A percentile compares a stretch with the other conserved stretches of the same genome.
Conservation (phyloP, 2,113 vertebrate genomes). For the Pollimyrus isidori region DNA sequence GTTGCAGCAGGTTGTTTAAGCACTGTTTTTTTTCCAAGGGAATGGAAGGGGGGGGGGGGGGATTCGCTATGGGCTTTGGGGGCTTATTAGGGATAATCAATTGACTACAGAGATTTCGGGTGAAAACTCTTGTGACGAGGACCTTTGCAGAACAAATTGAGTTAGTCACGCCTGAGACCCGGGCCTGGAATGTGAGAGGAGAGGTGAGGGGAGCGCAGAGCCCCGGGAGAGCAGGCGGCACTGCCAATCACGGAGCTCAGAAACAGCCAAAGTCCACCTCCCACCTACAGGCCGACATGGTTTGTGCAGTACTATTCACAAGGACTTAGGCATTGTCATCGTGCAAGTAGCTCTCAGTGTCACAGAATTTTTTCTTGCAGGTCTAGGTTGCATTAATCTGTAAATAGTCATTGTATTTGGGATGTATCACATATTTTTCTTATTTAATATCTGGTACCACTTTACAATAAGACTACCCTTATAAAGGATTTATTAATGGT, state of each 20-base stretch:
- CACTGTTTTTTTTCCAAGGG: constrained; percentile 27
- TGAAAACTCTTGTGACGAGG: constrained; percentile 46
- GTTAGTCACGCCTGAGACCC: constrained; percentile 63
- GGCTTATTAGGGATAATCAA: constrained; percentile 27
- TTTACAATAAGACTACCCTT: neutral
- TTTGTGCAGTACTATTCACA: neutral
- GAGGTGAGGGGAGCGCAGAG: neutral
- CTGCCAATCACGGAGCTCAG: constrained; percentile 17
- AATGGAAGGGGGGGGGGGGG: neutral
- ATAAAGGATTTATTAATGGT: neutral
- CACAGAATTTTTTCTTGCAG: neutral
- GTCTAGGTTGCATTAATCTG: neutral
- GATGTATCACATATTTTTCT: neutral
- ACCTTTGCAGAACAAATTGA: constrained; percentile 61
- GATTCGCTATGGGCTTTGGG: neutral
- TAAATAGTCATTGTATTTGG: neutral
- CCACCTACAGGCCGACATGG: neutral
- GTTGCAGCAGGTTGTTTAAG: neutral
- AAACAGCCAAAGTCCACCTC: neutral
- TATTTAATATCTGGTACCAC: neutral
- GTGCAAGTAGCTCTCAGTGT: neutral
- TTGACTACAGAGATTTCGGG: constrained; percentile 24
- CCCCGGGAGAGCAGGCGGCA: neutral
- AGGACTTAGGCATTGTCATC: neutral
- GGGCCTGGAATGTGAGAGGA: constrained; percentile 58